Conservation (phyloP, 2,113 vertebrate genomes). For the Sorex araneus region DNA sequence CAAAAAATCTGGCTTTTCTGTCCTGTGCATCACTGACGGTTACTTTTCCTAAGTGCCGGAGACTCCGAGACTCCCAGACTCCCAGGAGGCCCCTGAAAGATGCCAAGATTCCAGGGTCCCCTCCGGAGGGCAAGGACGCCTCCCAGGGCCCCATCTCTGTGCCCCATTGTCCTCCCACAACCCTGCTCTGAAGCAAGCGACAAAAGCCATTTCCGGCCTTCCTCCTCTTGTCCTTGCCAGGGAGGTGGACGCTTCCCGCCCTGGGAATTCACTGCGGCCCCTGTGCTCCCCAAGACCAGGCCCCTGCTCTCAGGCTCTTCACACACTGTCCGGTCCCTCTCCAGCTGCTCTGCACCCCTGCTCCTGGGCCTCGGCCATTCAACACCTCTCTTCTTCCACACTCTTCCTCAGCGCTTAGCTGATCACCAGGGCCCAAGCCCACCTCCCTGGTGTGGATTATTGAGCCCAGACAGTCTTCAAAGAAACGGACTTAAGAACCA, state of each 20-base stretch:
- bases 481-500: not conserved
- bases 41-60: not conserved
- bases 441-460: not conserved
- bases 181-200: no score
- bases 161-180: no score
- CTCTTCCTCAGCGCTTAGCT: not conserved
- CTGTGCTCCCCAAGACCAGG: not conserved
- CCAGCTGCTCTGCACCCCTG: not conserved
- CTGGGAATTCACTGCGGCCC: no score
- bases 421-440: not conserved
- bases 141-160: no score
- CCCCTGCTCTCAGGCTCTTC: not conserved
- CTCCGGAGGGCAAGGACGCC: not conserved
- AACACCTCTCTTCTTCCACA: not conserved
- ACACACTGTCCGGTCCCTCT: not conserved
- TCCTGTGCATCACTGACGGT: not conserved
- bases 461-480: not conserved
- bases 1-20: not conserved
- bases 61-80: not conserved
- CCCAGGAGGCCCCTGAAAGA: not conserved
- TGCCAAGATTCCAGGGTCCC: not conserved
- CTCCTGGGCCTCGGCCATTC: no score
- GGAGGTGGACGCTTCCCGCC: no score
- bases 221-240: not conserved
- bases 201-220: not conserved